Evolutionary conservation across 30 jellyfish, hydroid and myxozoan species (phyloP).

Genomic region (Cassiopea andromeda): DNA sequence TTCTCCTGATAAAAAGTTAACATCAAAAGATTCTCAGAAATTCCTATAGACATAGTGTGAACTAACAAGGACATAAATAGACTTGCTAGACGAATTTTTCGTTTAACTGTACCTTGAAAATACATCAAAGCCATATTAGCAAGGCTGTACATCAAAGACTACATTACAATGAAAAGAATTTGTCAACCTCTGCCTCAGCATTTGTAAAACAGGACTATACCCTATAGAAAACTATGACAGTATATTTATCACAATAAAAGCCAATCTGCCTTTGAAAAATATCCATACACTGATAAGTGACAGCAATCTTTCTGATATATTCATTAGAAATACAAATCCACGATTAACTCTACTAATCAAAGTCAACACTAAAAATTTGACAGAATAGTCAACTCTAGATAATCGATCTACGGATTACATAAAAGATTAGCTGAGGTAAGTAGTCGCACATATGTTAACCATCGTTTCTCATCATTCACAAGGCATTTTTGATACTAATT

Average conservation of each 20-base stretch:
- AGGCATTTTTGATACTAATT: conserved; percentile 5
- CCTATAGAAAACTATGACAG: background rate
- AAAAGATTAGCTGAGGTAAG: conserved; percentile 22
- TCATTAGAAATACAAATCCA: conserved; percentile 23
- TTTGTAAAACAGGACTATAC: background rate
- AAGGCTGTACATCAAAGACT: background rate
- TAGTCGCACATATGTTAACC: conserved; percentile 4
- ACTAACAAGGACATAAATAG: too few species aligned
- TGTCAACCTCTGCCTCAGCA: background rate
- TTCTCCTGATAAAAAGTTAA: background rate
- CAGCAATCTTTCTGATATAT: conserved; percentile 36
- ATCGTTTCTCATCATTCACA: background rate
- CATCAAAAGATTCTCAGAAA: background rate
- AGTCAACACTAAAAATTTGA: conserved; percentile 7
- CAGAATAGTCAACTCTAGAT: conserved; percentile 21
- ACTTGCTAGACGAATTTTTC: background rate
- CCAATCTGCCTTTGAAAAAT: conserved; percentile 1
- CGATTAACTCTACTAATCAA: conserved; percentile 14
- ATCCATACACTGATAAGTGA: background rate
- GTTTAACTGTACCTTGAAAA: background rate
- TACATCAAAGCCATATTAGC: background rate
- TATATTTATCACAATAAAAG: background rate
- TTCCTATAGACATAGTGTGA: too few species aligned
- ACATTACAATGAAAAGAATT: background rate
- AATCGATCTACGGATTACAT: conserved; percentile 3